Evolutionary conservation across 2,113 vertebrate genomes (phyloP), one percentile per base, ranked within the genome.

Genomic region (Psilopsiagon aymara): DNA sequence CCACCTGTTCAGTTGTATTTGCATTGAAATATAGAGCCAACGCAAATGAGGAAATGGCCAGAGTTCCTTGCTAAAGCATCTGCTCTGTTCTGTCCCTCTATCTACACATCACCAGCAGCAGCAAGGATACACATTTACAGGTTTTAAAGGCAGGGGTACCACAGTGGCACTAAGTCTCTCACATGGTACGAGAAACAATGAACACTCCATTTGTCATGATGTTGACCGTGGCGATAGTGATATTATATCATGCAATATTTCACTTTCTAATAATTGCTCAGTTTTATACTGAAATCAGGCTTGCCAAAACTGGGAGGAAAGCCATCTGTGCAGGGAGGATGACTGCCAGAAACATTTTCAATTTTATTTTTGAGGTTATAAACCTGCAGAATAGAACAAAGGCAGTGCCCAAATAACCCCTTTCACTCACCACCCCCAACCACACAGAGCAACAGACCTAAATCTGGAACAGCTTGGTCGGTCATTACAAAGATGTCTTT

Each of bases 221-320:
- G 94, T 52, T 96, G 95, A 76, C 69, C 69, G 86, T 87, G 89
- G 52, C 3, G 18, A 62, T 66, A 91, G 62, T 85, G 52, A 44
- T 86, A 94, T 91, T 87, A 82, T 87, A 96, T 62, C 80, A 91
- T 67, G 90, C 66, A 93, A 94, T 96, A 96, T 96, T 94, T 97
- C 92, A 95, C 91, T 95, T 95, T 95, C 94, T 96, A 96, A 96
- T 96, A 96, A 97, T 92, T 97, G 95, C 95, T 96, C 96, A 96
- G 63, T 96, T 97, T 93, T 87, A 97, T 95, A 96, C 90, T 73
- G 69, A 93, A 95, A 91, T 91, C 41, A 41, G 49, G 47, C 86
- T 87, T 95, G 96, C 96, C 96, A 97, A 96, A 95, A 94, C 88
- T 76, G 88, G 83, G 57, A 96, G 91, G 83, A 94, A 97, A 92